Percentiles rank a stretch among this genome's conserved stretches.
phyloP scores from a whole-genome alignment of 2,113 vertebrate genomes.

The Lipophrys pholis region DNA sequence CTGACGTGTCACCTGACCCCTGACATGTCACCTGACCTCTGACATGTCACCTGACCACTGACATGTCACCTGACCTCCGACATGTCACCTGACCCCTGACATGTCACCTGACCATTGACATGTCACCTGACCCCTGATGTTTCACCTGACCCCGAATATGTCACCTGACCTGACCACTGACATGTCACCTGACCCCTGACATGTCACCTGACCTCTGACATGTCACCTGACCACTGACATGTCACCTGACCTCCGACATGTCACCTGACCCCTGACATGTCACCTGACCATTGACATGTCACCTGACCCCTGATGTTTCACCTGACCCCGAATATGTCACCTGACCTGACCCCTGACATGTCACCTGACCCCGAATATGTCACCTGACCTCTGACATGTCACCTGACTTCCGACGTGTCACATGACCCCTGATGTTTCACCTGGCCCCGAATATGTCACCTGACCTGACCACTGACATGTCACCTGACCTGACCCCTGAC shows the following conservation, averaged over 20 bases:
- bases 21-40: neutral
- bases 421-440: no score
- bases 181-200: neutral
- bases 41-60: constrained; percentile 6
- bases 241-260: neutral
- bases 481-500: constrained; percentile 15
- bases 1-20: no score
- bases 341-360: neutral
- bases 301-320: no score
- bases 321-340: no score
- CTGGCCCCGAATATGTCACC: no score
- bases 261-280: constrained; percentile 10
- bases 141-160: neutral
- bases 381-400: neutral
- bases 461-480: no score
- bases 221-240: no score
- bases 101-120: no score
- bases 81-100: no score
- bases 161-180: constrained; percentile 6
- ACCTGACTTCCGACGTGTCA: no score
- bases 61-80: neutral
- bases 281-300: neutral
- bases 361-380: constrained; percentile 8
- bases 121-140: no score
- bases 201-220: no score